These are phyloP conservation scores for Camponotus pennsylvanicus DNA, from an alignment of 1,140 invertebrate species.

Conservation along the genomic window DNA sequence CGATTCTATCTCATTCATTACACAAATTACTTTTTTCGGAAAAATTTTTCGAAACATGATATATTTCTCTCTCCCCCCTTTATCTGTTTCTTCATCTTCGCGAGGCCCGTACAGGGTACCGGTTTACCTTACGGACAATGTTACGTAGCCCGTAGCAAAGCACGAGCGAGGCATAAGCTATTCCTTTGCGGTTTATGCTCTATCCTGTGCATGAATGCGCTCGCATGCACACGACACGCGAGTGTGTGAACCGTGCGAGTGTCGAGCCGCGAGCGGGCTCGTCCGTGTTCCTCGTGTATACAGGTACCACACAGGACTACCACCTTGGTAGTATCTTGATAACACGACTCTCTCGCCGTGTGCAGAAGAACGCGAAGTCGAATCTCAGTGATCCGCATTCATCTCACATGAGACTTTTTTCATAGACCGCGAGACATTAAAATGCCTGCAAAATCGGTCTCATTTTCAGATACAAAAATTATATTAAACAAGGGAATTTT, in stretches of 20 bases:
- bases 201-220: constrained; percentile 63
- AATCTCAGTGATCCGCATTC: constrained; percentile 80
- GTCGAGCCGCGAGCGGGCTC: constrained; percentile 44
- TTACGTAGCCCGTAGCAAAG: constrained; percentile 78
- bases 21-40: background rate
- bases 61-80: constrained; percentile 23
- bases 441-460: background rate
- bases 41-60: constrained; percentile 46
- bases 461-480: background rate
- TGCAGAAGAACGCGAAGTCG: constrained; percentile 62
- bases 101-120: constrained; percentile 74
- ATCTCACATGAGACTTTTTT: constrained; percentile 29
- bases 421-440: background rate
- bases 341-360: constrained; percentile 73
- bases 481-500: background rate
- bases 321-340: constrained; percentile 80
- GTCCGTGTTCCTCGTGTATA: constrained; percentile 53
- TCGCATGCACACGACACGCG: constrained; percentile 1
- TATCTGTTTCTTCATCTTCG: constrained; percentile 12
- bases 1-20: background rate
- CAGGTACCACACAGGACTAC: constrained; percentile 79
- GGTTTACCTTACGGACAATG: constrained; percentile 77
- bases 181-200: constrained; percentile 76
- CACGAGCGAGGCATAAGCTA: constrained; percentile 80
- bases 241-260: constrained; percentile 30